These are phyloP conservation scores for Dynastes grantii DNA, from an alignment of 2,888 invertebrate species.

Conservation along the genomic window DNA sequence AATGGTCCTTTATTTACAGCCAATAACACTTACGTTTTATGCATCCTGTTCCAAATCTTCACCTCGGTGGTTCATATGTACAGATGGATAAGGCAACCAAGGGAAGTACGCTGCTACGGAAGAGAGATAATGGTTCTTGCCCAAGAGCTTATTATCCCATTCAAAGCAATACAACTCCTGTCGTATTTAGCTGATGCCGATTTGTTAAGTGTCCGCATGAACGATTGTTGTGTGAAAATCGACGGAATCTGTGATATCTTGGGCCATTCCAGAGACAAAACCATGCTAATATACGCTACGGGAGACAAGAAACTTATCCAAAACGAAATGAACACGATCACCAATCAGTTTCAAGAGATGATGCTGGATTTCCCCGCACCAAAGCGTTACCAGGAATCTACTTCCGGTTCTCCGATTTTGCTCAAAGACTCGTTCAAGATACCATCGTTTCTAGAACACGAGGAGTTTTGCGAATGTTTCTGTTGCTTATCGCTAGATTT, in stretches of 20 bases:
- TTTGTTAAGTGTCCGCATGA: slow-evolving; percentile 59
- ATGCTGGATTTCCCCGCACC: slow-evolving; percentile 49
- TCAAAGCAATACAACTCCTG: slow-evolving; percentile 61
- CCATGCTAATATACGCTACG: not conserved
- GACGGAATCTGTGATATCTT: slow-evolving; percentile 62
- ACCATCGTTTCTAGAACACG: slow-evolving; percentile 59
- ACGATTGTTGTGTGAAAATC: slow-evolving; percentile 63
- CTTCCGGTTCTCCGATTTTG: slow-evolving; percentile 58
- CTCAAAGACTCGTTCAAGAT: slow-evolving; percentile 55
- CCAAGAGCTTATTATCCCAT: slow-evolving; percentile 63
- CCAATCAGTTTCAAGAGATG: slow-evolving; percentile 51
- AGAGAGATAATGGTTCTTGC: slow-evolving; percentile 60
- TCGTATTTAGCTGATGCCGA: slow-evolving; percentile 63
- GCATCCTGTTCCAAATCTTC: slow-evolving; percentile 59
- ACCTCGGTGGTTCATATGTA: slow-evolving; percentile 59
- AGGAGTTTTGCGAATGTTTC: slow-evolving; percentile 59
- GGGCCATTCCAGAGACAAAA: slow-evolving; percentile 50
- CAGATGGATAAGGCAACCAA: slow-evolving; percentile 60
- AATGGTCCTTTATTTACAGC: not conserved
- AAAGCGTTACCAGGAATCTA: not conserved
- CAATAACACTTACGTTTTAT: slow-evolving; percentile 34
- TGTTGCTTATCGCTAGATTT: slow-evolving; percentile 61
- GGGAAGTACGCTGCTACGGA: slow-evolving; percentile 62
- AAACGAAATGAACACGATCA: not conserved
- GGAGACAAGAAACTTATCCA: slow-evolving; percentile 8